Percentiles rank a stretch among this genome's conserved stretches.
Conservation (phyloP, 2,113 vertebrate genomes). For the Microcebus ravelobensis region DNA sequence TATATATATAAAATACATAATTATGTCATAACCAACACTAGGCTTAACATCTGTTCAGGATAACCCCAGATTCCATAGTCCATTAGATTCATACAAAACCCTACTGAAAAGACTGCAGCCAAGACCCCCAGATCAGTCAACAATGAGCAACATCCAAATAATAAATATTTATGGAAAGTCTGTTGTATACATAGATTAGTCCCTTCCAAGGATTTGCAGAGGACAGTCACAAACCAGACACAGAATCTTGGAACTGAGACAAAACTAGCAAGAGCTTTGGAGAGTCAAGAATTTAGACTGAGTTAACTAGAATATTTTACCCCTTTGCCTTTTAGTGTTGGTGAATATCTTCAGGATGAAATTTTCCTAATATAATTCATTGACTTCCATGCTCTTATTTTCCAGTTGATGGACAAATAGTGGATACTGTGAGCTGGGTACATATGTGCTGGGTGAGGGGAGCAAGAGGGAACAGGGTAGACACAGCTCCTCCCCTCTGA, state of each 20-base stretch:
- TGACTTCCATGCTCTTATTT: neutral
- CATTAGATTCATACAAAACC: neutral
- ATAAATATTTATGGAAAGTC: constrained; percentile 24
- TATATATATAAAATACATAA: neutral
- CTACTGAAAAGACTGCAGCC: neutral
- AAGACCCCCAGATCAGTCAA: neutral
- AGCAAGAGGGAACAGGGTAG: neutral
- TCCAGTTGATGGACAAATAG: neutral
- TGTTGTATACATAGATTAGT: neutral
- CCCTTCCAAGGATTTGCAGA: neutral
- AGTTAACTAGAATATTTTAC: neutral
- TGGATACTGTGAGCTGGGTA: neutral
- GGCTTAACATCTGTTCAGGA: neutral
- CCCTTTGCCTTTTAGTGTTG: neutral
- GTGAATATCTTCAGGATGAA: neutral
- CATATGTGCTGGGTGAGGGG: neutral
- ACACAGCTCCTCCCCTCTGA: neutral
- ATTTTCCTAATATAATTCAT: neutral
- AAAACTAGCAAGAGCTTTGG: neutral
- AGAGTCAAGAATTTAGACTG: neutral
- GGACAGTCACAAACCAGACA: neutral
- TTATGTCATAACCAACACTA: neutral
- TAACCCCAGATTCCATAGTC: neutral
- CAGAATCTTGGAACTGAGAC: neutral
- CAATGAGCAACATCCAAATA: neutral